Conservation (phyloP, 2,888 invertebrate species). For the Rhodophaea formosa region DNA sequence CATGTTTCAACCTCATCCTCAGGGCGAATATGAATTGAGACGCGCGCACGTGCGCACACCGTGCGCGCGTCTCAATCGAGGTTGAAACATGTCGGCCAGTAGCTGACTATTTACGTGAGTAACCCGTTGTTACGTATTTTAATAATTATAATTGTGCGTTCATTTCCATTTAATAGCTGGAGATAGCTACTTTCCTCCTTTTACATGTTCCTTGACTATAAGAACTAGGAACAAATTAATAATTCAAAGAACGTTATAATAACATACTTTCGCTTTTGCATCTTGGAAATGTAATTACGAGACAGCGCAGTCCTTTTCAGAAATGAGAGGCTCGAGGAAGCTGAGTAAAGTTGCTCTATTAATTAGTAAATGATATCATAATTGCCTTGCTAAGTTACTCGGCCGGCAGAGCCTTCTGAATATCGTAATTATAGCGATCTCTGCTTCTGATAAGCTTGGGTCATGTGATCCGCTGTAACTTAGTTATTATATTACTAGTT, state of each 20-base stretch:
- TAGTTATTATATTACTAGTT: neutral
- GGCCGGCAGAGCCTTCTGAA: neutral
- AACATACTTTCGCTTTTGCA: conserved; percentile 4
- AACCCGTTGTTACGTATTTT: too few species aligned
- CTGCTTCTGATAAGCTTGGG: conserved; percentile 12
- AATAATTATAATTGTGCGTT: too few species aligned
- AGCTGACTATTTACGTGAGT: too few species aligned
- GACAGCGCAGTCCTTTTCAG: neutral
- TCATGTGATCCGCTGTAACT: conserved; percentile 4
- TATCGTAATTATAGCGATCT: conserved; percentile 9
- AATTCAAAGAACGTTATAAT: neutral
- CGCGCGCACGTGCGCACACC: too few species aligned
- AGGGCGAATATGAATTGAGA: too few species aligned
- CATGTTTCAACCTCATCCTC: too few species aligned
- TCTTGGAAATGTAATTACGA: conserved; percentile 19
- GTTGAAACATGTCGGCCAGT: too few species aligned
- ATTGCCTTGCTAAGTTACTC: conserved; percentile 9
- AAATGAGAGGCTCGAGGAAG: conserved; percentile 1
- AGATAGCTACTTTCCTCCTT: too few species aligned
- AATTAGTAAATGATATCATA: conserved; percentile 16
- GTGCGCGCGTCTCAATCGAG: too few species aligned
- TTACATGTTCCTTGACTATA: too few species aligned
- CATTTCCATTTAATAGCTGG: too few species aligned
- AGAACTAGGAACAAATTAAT: neutral
- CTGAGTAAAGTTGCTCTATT: conserved; percentile 9